Evolutionary conservation across 1,140 invertebrate genomes (phyloP), one percentile per base, ranked within the genome.

Genomic region (Lepidurus arcticus): DNA sequence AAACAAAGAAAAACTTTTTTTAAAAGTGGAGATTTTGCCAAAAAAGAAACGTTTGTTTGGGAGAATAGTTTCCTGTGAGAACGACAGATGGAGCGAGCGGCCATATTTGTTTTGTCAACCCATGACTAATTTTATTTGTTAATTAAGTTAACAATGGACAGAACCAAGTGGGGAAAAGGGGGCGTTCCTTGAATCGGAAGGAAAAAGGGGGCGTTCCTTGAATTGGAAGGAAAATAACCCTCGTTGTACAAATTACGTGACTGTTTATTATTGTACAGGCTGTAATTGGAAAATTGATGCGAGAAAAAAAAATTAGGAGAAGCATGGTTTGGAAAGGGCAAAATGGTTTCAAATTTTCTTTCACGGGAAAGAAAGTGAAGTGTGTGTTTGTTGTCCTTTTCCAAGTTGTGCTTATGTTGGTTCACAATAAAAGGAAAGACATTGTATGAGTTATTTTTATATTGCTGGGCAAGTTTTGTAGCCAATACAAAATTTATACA

Each of bases 401-500:
- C 53, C 53, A 65, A 21, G 53, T 65, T 65, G 53, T 21, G 13
- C 5, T 65, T 65, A n/a, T 65, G 13, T 65, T 34, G 34, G 53
- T n/a, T 65, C 21, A 65, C 53, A 65, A 16, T 16, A 65, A 21
- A 65, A 13, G 7, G 53, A 65, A 8, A 47, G 21, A 65, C 16
- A 21, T 65, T 13, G 53, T 7, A 65, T 16, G 53, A 65, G 16
- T 65, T 65, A 21, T 65, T 65, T 65, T 65, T 65, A 65, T 65
- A 65, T 65, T 65, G 53, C 53, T 65, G 53, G 53, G 13, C 53
- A 65, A 65, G 53, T 65, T 65, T 65, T 65, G 53, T 65, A 65
- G 16, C 53, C 53, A 65, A 65, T 65, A 65, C 53, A 65, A 65
- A 65, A 65, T 65, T 13, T 21, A 65, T 21, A 65, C n/a, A n/a